Evolutionary conservation across 2,888 invertebrate genomes (phyloP).

Genomic region (Drosophila sordidula): DNA sequence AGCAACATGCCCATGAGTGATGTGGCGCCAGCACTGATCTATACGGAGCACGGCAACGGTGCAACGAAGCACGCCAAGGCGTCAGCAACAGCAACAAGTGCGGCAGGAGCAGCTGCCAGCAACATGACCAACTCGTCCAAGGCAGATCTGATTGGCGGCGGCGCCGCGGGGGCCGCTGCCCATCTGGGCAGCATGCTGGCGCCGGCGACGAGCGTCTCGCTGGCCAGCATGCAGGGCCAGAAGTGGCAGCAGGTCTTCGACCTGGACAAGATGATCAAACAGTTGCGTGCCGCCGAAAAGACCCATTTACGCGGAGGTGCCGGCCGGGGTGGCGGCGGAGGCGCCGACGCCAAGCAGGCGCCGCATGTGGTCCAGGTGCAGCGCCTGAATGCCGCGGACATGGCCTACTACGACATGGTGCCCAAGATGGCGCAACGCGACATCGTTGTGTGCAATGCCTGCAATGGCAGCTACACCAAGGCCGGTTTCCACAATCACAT

Average conservation of each 20-base stretch:
- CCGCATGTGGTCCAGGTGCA: slow-evolving; percentile 83
- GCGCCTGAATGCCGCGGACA: slow-evolving; percentile 87
- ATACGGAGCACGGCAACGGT: slow-evolving; percentile 61
- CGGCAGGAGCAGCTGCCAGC: slow-evolving; percentile 23
- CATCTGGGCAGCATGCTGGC: slow-evolving; percentile 50
- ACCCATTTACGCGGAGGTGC: slow-evolving; percentile 63
- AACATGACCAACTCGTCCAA: slow-evolving; percentile 59
- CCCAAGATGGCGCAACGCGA: slow-evolving; percentile 91
- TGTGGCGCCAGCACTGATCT: slow-evolving; percentile 59
- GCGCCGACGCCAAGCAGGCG: slow-evolving; percentile 16
- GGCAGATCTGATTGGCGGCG: slow-evolving; percentile 38
- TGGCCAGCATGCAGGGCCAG: slow-evolving; percentile 71
- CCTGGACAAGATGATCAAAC: slow-evolving; percentile 80
- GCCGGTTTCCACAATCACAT: slow-evolving; percentile 91
- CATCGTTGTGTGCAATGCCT: slow-evolving; percentile 92
- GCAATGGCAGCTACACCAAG: slow-evolving; percentile 91
- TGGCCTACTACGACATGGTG: slow-evolving; percentile 91
- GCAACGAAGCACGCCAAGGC: slow-evolving; percentile 46
- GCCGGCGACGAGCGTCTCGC: slow-evolving; percentile 21
- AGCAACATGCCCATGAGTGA: slow-evolving; percentile 67
- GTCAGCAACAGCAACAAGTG: neutral
- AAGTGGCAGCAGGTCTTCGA: slow-evolving; percentile 82
- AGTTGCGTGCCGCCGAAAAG: slow-evolving; percentile 78
- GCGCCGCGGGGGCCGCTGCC: slow-evolving; percentile 19
- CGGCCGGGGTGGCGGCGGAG: slow-evolving; percentile 25